A percentile compares a stretch with the other conserved stretches of the same genome.
phyloP scores from a whole-genome alignment of 2,113 vertebrate species.

The Megatriorchis doriae region DNA sequence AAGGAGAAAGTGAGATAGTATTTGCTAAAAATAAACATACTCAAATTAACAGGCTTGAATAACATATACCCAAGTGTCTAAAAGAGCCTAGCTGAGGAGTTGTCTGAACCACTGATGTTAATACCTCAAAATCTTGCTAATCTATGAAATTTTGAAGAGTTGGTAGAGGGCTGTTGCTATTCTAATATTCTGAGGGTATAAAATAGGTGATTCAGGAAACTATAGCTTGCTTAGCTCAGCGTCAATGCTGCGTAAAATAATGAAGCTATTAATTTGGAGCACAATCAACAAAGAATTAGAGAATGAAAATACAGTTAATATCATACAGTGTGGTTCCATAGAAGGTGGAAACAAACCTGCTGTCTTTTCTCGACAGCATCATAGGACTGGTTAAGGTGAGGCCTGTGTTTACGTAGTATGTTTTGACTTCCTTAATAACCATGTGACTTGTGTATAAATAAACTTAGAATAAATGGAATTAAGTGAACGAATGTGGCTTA shows the following conservation, averaged over 20 bases:
- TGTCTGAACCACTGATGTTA: not conserved
- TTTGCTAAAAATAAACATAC: slow-evolving; percentile 36
- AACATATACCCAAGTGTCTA: not conserved
- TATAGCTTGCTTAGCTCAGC: not conserved
- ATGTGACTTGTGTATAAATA: fast-evolving
- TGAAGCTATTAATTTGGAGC: too few relatives aligned
- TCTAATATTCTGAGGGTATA: fast-evolving
- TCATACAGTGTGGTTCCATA: fast-evolving
- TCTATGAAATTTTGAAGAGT: not conserved
- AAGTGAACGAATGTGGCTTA: fast-evolving
- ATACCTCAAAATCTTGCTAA: not conserved
- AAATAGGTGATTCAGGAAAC: not conserved
- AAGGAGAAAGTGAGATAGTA: slow-evolving; percentile 51
- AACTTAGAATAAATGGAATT: fast-evolving
- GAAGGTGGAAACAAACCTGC: not conserved
- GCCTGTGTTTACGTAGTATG: fast-evolving
- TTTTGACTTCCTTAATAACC: not conserved
- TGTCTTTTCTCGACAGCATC: not conserved
- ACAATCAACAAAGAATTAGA: not conserved
- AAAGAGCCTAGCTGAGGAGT: not conserved
- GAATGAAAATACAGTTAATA: not conserved
- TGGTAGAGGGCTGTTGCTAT: not conserved
- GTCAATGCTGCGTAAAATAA: not conserved
- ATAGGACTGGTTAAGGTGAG: fast-evolving
- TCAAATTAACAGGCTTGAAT: not conserved